Percentiles rank a stretch among this genome's conserved stretches.
Evolutionary conservation across 2,113 vertebrate genomes (phyloP).

Genomic region (Lycaon pictus): DNA sequence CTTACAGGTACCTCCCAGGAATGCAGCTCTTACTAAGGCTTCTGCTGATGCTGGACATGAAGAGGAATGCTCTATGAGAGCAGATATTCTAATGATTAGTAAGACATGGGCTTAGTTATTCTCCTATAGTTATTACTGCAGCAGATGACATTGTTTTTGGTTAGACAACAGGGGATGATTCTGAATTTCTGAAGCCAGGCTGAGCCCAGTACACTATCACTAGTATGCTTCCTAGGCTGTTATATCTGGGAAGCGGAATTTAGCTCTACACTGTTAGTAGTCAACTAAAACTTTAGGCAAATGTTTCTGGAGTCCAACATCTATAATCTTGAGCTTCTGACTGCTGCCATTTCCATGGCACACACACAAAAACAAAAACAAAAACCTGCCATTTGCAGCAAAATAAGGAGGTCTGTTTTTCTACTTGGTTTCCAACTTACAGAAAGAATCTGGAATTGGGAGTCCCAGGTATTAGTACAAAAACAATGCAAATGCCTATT

Average conservation of each 20-base stretch:
- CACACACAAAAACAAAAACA: background rate
- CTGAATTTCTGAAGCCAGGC: background rate
- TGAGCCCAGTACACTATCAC: background rate
- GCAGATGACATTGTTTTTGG: background rate
- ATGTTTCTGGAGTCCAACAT: background rate
- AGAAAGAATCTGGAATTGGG: constrained; percentile 9
- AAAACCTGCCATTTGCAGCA: background rate
- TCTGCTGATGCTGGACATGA: background rate
- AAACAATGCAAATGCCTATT: background rate
- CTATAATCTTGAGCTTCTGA: background rate
- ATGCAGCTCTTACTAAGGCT: background rate
- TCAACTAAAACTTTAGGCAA: background rate
- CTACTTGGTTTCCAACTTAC: constrained; percentile 38
- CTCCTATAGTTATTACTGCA: background rate
- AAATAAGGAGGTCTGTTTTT: background rate
- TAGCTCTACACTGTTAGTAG: background rate
- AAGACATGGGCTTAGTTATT: background rate
- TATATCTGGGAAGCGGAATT: background rate
- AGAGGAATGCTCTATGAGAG: background rate
- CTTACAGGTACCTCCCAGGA: background rate
- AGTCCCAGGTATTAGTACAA: background rate
- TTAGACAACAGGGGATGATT: constrained; percentile 1
- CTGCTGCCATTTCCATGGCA: background rate
- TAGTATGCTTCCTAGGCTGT: background rate
- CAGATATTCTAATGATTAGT: background rate